phyloP scores from a whole-genome alignment of 2,113 vertebrate genomes.

The Nesoenas mayeri region DNA sequence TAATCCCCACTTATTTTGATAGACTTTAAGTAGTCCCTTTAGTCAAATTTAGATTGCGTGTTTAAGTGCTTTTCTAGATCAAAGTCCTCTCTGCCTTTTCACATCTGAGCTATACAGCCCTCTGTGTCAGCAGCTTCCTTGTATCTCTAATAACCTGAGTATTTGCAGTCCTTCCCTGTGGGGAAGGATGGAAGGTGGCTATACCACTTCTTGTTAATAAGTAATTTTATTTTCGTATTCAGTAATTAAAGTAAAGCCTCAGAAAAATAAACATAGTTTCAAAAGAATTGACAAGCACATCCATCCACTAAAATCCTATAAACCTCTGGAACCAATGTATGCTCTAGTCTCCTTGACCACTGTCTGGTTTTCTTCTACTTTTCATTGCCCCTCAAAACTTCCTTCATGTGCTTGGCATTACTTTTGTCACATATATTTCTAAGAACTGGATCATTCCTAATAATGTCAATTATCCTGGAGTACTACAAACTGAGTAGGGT shows the following conservation, averaged over 20 bases:
- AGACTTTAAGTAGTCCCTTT: background rate
- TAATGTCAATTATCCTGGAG: background rate
- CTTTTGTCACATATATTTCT: background rate
- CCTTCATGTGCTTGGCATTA: background rate
- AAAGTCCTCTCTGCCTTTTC: background rate
- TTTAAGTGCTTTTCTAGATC: background rate
- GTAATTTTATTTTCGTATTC: accelerated
- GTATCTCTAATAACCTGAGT: background rate
- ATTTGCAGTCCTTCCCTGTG: background rate
- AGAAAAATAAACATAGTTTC: background rate
- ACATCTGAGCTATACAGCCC: background rate
- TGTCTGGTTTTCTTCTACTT: background rate
- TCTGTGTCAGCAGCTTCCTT: background rate
- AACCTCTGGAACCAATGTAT: background rate
- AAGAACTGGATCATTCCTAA: background rate
- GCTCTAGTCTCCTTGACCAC: background rate
- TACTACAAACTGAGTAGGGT: background rate
- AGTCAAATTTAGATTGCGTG: background rate
- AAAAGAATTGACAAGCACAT: background rate
- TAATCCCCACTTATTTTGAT: background rate
- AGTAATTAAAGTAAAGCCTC: background rate
- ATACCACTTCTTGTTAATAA: background rate
- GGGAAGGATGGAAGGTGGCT: background rate
- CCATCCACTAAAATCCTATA: background rate
- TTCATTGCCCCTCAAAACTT: background rate